Base-by-base conservation (phyloP, 2,113 vertebrate genomes). In the Dicaeum eximium region DNA sequence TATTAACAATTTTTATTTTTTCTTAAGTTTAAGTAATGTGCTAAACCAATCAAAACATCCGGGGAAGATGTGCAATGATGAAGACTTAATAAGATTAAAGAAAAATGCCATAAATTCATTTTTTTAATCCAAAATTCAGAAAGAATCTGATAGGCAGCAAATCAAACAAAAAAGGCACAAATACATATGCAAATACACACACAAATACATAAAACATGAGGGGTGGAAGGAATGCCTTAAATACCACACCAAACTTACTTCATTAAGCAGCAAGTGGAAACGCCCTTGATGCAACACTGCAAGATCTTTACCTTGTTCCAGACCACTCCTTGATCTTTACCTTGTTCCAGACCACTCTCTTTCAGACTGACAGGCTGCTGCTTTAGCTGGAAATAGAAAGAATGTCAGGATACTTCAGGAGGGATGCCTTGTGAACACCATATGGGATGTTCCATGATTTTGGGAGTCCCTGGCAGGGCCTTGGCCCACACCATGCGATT, bases 101-200 rank as follows among this genome's bases (percentile, higher is more conserved):
- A 89, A 48, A 83, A 80, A 72, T 48, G 15, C 15, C 5, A 8
- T 33, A 60, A 82, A 67, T 60, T 35, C 6, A 9, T 31, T 57
- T 87, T 80, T 44, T 64, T 2, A 9, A 48, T 60, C 40, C 0
- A 0, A n/a, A n/a, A n/a, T n/a, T n/a, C 62, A 88, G n/a, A 54
- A 93, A 80, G 47, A 7, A 60, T 69, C 64, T 48, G 22, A 72
- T 28, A 84, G 54, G 50, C 54, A 86, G 67, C 16, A 91, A 93
- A 48, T 69, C 27, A 83, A 72, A 80, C 23, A 83, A 80, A 92
- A 86, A 60, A 47, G 35, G 15, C 42, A 69, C 18, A 80, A 80
- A 65, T 5, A 51, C 8, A 4, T 53, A 50, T 31, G 23, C 23
- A 90, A 84, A 90, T 53, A 57, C n/a, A 71, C 8, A 57, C n/a